phyloP scores from a whole-genome alignment of 2,797 vertebrate genomes.

The Pseudomugil gertrudae region DNA sequence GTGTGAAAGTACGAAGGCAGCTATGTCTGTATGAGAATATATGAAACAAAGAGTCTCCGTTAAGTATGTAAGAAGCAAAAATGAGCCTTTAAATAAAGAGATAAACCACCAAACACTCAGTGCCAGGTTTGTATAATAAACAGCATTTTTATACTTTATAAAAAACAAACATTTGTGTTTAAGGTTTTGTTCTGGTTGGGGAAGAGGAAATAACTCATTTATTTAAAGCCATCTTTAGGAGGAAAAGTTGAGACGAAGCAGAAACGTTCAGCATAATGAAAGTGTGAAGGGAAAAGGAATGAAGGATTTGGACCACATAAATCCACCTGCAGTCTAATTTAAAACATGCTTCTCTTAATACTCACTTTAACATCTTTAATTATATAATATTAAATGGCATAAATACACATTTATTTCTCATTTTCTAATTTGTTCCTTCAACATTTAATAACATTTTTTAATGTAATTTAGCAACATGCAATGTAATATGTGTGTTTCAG shows the following conservation, averaged over 20 bases:
- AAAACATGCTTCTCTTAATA: background rate
- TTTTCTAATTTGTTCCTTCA: background rate
- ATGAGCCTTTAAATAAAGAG: background rate
- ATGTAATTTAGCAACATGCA: no score
- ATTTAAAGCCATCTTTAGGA: background rate
- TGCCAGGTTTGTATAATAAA: background rate
- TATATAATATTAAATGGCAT: conserved; percentile 1
- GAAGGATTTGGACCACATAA: background rate
- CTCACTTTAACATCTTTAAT: background rate
- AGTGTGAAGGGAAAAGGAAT: background rate
- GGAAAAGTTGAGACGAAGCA: background rate
- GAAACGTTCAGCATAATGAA: conserved; percentile 33
- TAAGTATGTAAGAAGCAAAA: no score
- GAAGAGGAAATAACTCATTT: no score
- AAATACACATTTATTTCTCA: background rate
- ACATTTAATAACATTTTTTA: background rate
- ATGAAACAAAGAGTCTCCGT: no score
- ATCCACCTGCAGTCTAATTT: conserved; percentile 21
- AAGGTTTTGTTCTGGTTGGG: no score
- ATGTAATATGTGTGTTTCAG: background rate
- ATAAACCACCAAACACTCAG: background rate
- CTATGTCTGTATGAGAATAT: no score
- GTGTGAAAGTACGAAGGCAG: no score
- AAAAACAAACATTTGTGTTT: background rate
- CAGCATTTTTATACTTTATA: background rate